phyloP scores from a whole-genome alignment of 2,888 invertebrate genomes.

The Monoplex corrugatus region DNA sequence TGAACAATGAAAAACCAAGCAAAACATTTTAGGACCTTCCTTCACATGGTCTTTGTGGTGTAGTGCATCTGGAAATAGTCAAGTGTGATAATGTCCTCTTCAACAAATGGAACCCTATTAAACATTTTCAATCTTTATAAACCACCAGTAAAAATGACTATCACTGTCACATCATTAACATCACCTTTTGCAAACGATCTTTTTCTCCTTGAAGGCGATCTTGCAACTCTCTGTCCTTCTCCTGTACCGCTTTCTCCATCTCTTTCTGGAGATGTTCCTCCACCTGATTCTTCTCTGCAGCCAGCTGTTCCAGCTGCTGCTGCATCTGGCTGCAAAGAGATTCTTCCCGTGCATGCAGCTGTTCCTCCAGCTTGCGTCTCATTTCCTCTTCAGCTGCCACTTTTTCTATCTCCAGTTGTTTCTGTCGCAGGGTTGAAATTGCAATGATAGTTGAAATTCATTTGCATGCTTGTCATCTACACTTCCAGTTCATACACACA shows the following conservation, averaged over 20 bases:
- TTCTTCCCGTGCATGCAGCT: slow-evolving; percentile 62
- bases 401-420: slow-evolving; percentile 52
- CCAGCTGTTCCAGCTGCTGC: slow-evolving; percentile 57
- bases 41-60: too few species aligned
- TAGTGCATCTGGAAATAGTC: too few species aligned
- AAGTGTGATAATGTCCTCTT: too few species aligned
- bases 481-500: too few species aligned
- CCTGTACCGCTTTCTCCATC: slow-evolving; percentile 85
- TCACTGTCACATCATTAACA: background rate
- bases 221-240: slow-evolving; percentile 74
- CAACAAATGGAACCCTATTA: too few species aligned
- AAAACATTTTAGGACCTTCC: too few species aligned
- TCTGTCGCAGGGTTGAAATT: background rate
- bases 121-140: too few species aligned
- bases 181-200: slow-evolving; percentile 53
- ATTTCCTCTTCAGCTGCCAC: slow-evolving; percentile 57
- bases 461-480: too few species aligned
- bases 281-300: slow-evolving; percentile 73
- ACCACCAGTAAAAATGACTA: background rate
- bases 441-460: too few species aligned
- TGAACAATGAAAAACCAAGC: too few species aligned
- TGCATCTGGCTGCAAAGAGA: slow-evolving; percentile 63
- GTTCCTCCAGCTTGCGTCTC: slow-evolving; percentile 60
- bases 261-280: slow-evolving; percentile 81
- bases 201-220: slow-evolving; percentile 65